phyloP scores from a whole-genome alignment of 1,140 invertebrate species.

The Heliconius himera region DNA sequence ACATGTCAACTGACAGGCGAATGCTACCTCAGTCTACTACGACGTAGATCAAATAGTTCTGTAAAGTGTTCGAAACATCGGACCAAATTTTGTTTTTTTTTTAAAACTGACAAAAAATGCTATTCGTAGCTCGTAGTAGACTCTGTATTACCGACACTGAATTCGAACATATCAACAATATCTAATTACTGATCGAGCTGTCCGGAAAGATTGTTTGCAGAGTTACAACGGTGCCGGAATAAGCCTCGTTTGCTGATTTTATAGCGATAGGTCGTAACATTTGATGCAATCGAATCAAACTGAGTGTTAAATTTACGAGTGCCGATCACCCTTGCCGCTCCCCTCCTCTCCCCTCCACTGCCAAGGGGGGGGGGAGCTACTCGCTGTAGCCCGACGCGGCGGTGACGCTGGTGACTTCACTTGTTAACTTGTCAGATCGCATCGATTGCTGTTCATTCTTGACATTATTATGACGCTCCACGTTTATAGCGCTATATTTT shows the following conservation, averaged over 20 bases:
- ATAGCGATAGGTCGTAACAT: slow-evolving; percentile 5
- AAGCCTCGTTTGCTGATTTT: neutral
- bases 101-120: too few relatives aligned
- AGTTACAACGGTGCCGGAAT: neutral
- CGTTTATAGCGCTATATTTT: neutral
- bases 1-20: too few relatives aligned
- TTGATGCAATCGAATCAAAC: slow-evolving; percentile 9
- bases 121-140: too few relatives aligned
- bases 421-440: slow-evolving; percentile 15
- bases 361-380: neutral
- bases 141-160: too few relatives aligned
- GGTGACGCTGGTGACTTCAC: neutral
- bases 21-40: too few relatives aligned
- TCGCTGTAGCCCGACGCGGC: neutral
- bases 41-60: too few relatives aligned
- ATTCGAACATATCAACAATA: neutral
- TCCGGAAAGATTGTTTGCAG: neutral
- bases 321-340: neutral
- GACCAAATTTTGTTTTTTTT: too few relatives aligned
- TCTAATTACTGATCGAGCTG: neutral
- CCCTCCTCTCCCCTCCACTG: neutral
- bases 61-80: too few relatives aligned
- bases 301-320: slow-evolving; percentile 14
- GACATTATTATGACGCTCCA: slow-evolving; percentile 9
- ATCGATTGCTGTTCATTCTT: slow-evolving; percentile 13